Conservation (phyloP, 2,113 vertebrate genomes). For the Alexandromys fortis region DNA sequence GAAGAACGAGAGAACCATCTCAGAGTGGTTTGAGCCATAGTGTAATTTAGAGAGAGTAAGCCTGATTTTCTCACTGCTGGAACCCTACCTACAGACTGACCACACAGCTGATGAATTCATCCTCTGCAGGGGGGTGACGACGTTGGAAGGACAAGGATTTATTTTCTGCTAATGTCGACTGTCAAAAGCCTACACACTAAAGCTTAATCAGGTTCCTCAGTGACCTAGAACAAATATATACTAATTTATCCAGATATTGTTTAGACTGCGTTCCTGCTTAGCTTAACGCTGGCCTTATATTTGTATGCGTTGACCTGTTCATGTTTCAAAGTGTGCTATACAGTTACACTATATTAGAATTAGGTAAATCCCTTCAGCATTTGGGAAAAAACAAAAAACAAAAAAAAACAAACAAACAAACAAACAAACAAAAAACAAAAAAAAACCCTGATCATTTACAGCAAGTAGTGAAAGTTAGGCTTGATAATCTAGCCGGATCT, state of each 20-base stretch:
- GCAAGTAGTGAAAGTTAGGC: constrained; percentile 20
- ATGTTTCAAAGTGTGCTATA: constrained; percentile 10
- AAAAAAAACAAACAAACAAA: no score
- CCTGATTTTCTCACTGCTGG: not conserved
- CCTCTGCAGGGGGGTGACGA: not conserved
- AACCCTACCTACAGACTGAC: not conserved
- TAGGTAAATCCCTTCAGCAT: not conserved
- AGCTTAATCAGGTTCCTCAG: not conserved
- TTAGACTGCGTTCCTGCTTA: not conserved
- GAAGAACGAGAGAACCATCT: not conserved
- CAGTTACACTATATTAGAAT: not conserved
- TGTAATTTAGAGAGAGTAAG: not conserved
- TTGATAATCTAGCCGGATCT: constrained; percentile 19
- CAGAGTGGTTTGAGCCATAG: not conserved
- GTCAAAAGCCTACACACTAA: not conserved
- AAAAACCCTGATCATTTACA: constrained; percentile 34
- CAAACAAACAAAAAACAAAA: no score
- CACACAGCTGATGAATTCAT: not conserved
- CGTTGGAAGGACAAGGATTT: not conserved
- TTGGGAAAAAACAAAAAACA: constrained; percentile 37
- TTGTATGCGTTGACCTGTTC: not conserved
- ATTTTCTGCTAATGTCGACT: not conserved
- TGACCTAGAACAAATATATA: constrained; percentile 16
- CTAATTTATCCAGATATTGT: not conserved
- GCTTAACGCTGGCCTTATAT: not conserved